Percentiles rank a stretch among this genome's conserved stretches.
These are phyloP conservation scores for Silvanus unidentatus DNA, from an alignment of 2,888 invertebrate genomes.

Conservation along the genomic window DNA sequence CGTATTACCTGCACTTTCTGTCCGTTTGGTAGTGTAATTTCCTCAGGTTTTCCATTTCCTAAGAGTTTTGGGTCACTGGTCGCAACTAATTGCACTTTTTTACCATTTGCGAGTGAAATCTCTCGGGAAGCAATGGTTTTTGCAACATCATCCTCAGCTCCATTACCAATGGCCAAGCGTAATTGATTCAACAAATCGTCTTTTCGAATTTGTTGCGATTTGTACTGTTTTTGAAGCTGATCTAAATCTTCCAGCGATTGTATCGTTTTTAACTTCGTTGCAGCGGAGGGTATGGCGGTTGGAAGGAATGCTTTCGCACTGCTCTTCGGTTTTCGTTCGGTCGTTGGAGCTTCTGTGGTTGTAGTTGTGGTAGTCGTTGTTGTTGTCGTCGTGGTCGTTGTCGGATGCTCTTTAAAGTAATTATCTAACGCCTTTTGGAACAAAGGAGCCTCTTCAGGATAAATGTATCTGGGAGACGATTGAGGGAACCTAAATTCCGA, in stretches of 20 bases:
- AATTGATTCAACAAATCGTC: conserved; percentile 70
- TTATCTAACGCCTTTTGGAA: conserved; percentile 62
- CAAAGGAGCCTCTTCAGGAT: conserved; percentile 59
- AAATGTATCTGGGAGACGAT: conserved; percentile 48
- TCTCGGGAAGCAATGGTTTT: conserved; percentile 70
- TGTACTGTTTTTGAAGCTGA: conserved; percentile 41
- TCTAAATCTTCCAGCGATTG: conserved; percentile 42
- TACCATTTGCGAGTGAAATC: conserved; percentile 67
- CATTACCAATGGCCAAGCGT: conserved; percentile 65
- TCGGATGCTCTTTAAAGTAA: conserved; percentile 64
- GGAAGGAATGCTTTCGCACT: conserved; percentile 33
- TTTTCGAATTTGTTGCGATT: conserved; percentile 55
- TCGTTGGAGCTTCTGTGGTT: conserved; percentile 50
- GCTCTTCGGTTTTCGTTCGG: conserved; percentile 25
- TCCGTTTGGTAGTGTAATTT: conserved; percentile 62
- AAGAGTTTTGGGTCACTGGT: conserved; percentile 28
- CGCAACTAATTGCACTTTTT: conserved; percentile 64
- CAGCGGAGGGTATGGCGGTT: conserved; percentile 52
- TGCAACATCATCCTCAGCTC: conserved; percentile 56
- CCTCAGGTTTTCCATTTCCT: conserved; percentile 27
- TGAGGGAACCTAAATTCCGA: conserved; percentile 34
- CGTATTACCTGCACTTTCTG: conserved; percentile 67
- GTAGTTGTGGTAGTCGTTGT: conserved; percentile 61
- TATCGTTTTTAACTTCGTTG: conserved; percentile 45
- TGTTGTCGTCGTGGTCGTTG: conserved; percentile 62